phyloP scores from a whole-genome alignment of 1,140 invertebrate species.

The Drosophila elegans region DNA sequence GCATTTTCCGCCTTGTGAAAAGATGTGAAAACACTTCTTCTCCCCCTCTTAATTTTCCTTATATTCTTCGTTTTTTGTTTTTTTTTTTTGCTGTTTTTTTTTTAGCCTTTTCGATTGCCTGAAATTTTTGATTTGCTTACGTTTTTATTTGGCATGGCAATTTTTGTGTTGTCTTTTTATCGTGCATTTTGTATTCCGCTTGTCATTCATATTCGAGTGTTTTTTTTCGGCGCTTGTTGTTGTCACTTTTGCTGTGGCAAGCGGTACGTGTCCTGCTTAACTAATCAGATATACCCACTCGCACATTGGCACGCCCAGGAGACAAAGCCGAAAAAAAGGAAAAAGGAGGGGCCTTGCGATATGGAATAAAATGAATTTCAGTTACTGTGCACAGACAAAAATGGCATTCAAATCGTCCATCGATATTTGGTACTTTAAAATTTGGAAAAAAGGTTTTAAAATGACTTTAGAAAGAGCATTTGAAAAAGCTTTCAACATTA shows the following conservation, averaged over 20 bases:
- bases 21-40: not conserved
- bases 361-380: conserved; percentile 38
- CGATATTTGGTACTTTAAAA: too few species aligned
- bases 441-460: too few species aligned
- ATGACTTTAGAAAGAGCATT: too few species aligned
- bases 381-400: conserved; percentile 3
- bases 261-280: conserved; percentile 74
- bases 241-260: conserved; percentile 68
- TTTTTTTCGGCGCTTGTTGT: conserved; percentile 43
- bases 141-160: conserved; percentile 47
- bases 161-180: conserved; percentile 14
- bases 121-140: conserved; percentile 45
- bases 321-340: conserved; percentile 16
- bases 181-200: conserved; percentile 45
- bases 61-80: not conserved
- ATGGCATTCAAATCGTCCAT: not conserved
- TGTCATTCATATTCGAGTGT: conserved; percentile 69
- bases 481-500: too few species aligned
- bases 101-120: conserved; percentile 17
- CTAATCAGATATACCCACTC: conserved; percentile 56
- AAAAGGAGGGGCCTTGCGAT: conserved; percentile 30
- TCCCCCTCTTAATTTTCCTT: not conserved
- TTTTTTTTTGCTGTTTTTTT: not conserved
- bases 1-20: conserved; percentile 4
- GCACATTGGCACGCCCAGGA: conserved; percentile 1